Evolutionary conservation across 2,888 invertebrate species (phyloP).

Genomic region (Eudasyphora cyanicolor): DNA sequence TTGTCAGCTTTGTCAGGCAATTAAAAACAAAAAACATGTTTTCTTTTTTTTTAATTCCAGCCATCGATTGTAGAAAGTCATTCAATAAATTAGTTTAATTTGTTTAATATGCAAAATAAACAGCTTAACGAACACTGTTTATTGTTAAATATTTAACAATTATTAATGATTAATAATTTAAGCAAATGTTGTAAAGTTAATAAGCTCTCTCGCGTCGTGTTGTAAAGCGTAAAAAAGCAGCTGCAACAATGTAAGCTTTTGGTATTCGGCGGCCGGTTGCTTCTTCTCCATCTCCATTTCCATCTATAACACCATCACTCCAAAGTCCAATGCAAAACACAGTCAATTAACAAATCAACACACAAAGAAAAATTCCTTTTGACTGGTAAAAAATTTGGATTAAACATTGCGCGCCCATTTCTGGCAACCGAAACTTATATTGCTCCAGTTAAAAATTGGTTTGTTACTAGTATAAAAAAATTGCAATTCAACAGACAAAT

Average conservation of each 20-base stretch:
- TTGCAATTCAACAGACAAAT: too few relatives aligned
- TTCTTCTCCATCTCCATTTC: neutral
- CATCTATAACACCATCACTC: neutral
- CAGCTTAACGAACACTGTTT: constrained; percentile 6
- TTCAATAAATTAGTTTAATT: constrained; percentile 27
- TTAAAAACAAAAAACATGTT: constrained; percentile 8
- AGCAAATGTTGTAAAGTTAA: constrained; percentile 24
- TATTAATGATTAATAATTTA: constrained; percentile 38
- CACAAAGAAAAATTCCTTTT: too few relatives aligned
- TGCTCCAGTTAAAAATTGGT: too few relatives aligned
- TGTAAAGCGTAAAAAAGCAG: constrained; percentile 11
- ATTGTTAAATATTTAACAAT: constrained; percentile 26
- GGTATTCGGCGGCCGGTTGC: neutral
- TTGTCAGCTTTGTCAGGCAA: too few relatives aligned
- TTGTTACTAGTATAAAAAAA: too few relatives aligned
- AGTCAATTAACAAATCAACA: too few relatives aligned
- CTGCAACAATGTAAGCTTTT: constrained; percentile 18
- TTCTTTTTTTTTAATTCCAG: neutral
- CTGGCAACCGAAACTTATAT: too few relatives aligned
- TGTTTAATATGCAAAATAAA: constrained; percentile 6
- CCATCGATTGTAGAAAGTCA: neutral
- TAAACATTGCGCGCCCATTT: too few relatives aligned
- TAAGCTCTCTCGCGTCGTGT: too few relatives aligned
- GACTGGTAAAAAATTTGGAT: too few relatives aligned
- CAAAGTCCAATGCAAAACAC: too few relatives aligned